Base-by-base conservation (phyloP, 2,113 vertebrate genomes). In the Paracanthobrama guichenoti region DNA sequence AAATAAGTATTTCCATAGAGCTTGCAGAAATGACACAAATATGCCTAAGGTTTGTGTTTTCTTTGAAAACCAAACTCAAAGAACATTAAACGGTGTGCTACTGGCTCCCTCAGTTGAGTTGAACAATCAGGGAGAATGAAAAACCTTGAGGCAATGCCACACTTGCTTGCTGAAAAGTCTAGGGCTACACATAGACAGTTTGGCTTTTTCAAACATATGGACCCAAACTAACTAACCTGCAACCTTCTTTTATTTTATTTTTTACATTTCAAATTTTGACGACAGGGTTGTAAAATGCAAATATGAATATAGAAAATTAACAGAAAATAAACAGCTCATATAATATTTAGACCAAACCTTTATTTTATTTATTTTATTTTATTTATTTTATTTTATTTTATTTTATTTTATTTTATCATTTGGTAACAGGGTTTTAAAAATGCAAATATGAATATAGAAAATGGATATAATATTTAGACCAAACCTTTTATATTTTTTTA, bases 51-150 rank as follows among this genome's bases (percentile, higher is more conserved):
- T 72, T 46, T 72, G 42, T 24, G 42, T 72, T 72, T 72, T 72
- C 39, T 75, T 53, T 75, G 39, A 73, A 6, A 44, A 73, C n/a
- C n/a, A 73, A 48, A 48, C 71, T 73, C 71, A 75, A 75, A 75
- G 46, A 75, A 20, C 46, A 75, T 75, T 75, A 31, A 53, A 75
- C 73, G 28, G 46, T 31, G 1, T 75, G 44, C 46, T 53, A 31
- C 73, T 31, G 46, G 46, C 73, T 75, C 46, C 24, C 46, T 75
- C 26, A 5, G 24, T 28, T 31, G 48, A 75, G 73, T 18, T 75
- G 24, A 75, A 20, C 16, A 28, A 53, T 73, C 42, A 53, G 14
- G 26, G 26, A 53, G 44, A 75, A 50, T 74, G 24, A 75, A 24
- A 48, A 16, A 28, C 46, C 24, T 75, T 31, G 46, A 53, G 72